Evolutionary conservation across 2,113 vertebrate genomes (phyloP), one percentile per base, ranked within the genome.

Genomic region (Nibea albiflora): DNA sequence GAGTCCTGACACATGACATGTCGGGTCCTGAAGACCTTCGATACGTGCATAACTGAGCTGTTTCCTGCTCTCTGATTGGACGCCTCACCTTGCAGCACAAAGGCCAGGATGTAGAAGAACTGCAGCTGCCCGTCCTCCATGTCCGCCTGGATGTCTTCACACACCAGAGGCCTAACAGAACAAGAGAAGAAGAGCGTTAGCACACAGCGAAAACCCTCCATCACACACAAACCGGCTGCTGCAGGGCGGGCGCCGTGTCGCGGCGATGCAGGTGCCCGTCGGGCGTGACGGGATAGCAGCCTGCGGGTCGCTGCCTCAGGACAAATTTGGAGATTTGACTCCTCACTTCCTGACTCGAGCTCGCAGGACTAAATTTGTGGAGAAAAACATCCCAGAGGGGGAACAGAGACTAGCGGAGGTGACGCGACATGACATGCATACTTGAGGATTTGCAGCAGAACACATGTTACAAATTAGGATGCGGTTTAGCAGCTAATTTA

Each of bases 21-120:
- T 2, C 2, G 24, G 24, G 24, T 26, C 24, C 24, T 26, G 24
- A 26, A 26, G 2, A 26, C 24, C 24, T 7, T 35, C 7, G 7
- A 35, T 8, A 35, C 8, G 1, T 35, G 35, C 7, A 8, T 35
- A 35, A 35, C 35, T 35, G 35, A 35, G 35, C 35, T 8, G 35
- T 31, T 31, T 31, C 28, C 4, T 31, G 28, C 28, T 4, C 28
- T 31, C 28, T 35, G 35, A 35, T 35, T 28, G 4, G 12, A 54
- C 47, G 0, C 20, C 70, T 88, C 91, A 97, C 96, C 96, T 96
- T 93, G 94, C 54, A 95, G 90, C 49, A 97, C 88, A 64, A 96
- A 97, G 3, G 93, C 95, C 92, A 97, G 90, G 14, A 97, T 85
- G 75, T 97, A 97, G 89, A 96, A 96, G 85, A 96, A 97, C 81